Evolutionary conservation across 1,140 invertebrate species (phyloP), one percentile per base, ranked within the genome.

Genomic region (Caenorhabditis remanei): DNA sequence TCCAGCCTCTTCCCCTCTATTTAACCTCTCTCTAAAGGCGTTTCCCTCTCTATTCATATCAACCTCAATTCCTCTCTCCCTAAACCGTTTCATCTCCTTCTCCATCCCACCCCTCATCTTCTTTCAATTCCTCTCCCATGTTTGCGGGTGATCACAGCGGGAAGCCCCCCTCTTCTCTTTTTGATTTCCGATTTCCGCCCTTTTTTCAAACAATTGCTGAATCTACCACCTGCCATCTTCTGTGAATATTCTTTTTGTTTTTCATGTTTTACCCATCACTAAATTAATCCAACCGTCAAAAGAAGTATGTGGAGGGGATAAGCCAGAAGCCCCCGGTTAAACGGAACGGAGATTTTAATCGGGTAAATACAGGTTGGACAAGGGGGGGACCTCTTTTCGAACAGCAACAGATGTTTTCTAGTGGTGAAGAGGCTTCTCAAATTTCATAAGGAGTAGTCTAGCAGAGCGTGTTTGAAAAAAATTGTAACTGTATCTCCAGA

Each of bases 121-220:
- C 19, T 19, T 14, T 58, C 55, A 16, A 13, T 21, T 14, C 21
- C 65, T 48, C 46, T 63, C 24, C 24, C 24, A 14, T 71, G 19
- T 43, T 50, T 79, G 71, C 71, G 71, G 71, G 71, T 50, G n/a
- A 79, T 79, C 71, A 79, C 71, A 79, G 71, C 71, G 71, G 71
- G 67, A 55, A n/a, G 19, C 56, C 61, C 19, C 16, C 56, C 61
- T 9, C 16, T 48, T 65, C 32, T 43, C 58, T 32, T 32, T 32
- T 32, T 32, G 32, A 32, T 32, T 32, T 32, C 24, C 50, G n/a
- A n/a, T 40, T 8, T 21, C 41, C 82, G 24, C 48, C 53, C 55
- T 41, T 71, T n/a, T 46, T 71, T 71, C 56, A 61, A 83, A 61
- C 48, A 32, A 32, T 32, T 32, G 32, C 32, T 32, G 32, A 32